A percentile compares a stretch with the other conserved stretches of the same genome.
Evolutionary conservation across 2,888 invertebrate genomes (phyloP).

Genomic region (Drosophila mercatorum): DNA sequence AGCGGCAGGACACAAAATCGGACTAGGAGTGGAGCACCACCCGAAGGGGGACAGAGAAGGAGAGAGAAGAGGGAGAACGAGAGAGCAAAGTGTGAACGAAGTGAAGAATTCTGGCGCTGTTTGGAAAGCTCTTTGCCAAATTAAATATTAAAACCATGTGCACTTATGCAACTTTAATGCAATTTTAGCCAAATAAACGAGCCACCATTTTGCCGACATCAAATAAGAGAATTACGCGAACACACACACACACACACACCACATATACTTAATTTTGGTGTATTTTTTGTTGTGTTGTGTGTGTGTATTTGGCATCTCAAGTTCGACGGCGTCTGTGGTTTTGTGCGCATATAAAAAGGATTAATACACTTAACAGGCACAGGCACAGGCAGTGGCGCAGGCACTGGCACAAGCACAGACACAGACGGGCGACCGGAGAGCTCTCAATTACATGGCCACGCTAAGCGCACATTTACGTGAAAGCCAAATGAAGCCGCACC

Average conservation of each 20-base stretch:
- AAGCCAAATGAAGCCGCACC: constrained; percentile 75
- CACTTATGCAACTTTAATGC: constrained; percentile 82
- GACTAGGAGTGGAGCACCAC: constrained; percentile 18
- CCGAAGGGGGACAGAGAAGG: no score
- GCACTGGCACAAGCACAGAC: background rate
- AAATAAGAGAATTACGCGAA: constrained; percentile 60
- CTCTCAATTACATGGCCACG: constrained; percentile 70
- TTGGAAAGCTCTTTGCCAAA: constrained; percentile 80
- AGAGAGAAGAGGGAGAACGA: background rate
- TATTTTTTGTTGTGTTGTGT: constrained; percentile 13
- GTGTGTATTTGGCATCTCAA: constrained; percentile 27
- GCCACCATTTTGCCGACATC: constrained; percentile 57
- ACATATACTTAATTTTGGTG: constrained; percentile 68
- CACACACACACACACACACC: constrained; percentile 20
- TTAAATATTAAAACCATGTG: constrained; percentile 81
- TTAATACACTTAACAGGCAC: constrained; percentile 75
- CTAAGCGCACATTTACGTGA: constrained; percentile 79
- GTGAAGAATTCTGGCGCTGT: constrained; percentile 37
- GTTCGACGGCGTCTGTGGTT: constrained; percentile 40
- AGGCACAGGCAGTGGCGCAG: constrained; percentile 12
- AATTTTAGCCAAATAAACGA: constrained; percentile 77
- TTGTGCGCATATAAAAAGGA: constrained; percentile 74
- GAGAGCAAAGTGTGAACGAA: background rate
- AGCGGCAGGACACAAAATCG: constrained; percentile 52
- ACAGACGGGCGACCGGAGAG: constrained; percentile 23